Evolutionary conservation across 2,888 invertebrate genomes (phyloP).

Genomic region (Rugalucina vietnamica): DNA sequence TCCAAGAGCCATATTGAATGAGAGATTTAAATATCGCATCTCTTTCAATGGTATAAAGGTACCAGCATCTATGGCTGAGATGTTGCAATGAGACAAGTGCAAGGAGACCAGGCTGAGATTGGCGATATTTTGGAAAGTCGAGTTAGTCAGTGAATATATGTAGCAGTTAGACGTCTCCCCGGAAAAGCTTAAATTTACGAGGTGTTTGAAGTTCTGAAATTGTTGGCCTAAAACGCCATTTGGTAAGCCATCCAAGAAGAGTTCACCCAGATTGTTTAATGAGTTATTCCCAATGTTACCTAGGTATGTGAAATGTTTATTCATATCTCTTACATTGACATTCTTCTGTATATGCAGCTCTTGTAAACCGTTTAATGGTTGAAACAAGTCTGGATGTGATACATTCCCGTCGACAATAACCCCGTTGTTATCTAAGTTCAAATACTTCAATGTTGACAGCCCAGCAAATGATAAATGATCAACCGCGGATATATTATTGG

Average conservation of each 20-base stretch:
- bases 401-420: not conserved
- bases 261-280: not conserved
- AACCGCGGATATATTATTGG: too few relatives aligned
- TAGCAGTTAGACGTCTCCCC: not conserved
- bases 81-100: not conserved
- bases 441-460: not conserved
- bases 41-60: constrained; percentile 24
- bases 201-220: not conserved
- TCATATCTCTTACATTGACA: not conserved
- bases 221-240: not conserved
- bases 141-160: not conserved
- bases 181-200: not conserved
- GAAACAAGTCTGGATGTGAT: not conserved
- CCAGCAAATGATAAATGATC: not conserved
- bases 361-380: not conserved
- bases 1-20: not conserved
- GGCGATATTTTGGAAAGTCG: not conserved
- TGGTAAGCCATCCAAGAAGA: not conserved
- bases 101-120: not conserved
- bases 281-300: not conserved
- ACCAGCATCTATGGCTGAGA: constrained; percentile 6
- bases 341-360: not conserved
- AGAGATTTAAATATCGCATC: constrained; percentile 18
- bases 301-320: too few relatives aligned
- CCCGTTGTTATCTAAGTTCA: not conserved